Base-by-base conservation (phyloP, 2,113 vertebrate genomes). In the Oceanodroma tethys region DNA sequence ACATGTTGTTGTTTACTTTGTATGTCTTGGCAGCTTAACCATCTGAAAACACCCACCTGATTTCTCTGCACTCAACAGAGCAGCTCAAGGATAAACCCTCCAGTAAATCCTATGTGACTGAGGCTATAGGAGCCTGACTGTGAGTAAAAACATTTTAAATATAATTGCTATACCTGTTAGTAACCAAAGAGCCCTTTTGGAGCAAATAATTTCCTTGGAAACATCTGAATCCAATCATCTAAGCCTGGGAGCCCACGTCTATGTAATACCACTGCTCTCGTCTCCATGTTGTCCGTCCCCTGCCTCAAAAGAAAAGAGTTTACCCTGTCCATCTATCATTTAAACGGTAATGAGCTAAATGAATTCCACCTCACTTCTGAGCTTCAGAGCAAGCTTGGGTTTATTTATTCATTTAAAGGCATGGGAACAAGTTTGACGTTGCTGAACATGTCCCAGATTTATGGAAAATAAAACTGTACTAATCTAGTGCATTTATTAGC, bases 271-370 rank as follows among this genome's bases (percentile, higher is more conserved):
- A 27, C 25, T 65, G 43, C 40, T 94, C 79, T 66, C 9, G 2
- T 81, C 91, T 56, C 58, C 4, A 15, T 58, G 29, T 79, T 91
- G 91, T 91, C 91, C 3, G 9, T 91, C 62, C 78, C 38, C 60
- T 91, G 87, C 48, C 87, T 95, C 89, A 87, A 60, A 96, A 95
- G 67, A 95, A 71, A 91, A 88, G 92, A 89, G 60, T 90, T 95
- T 95, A 75, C 84, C 66, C 78, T 85, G 84, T 91, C 93, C 83
- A 95, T 97, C 73, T 80, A 73, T 94, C 95, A 96, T 96, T 92
- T 95, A 97, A 96, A 95, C 95, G 91, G 70, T 96, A 95, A 97
- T 93, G 81, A 97, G 89, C 63, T 95, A 91, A 96, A 97, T 88
- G 84, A 95, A 96, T 96, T 85, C 86, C 59, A 86, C 70, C 86